A percentile compares a stretch with the other conserved stretches of the same genome.
Evolutionary conservation across 2,888 invertebrate genomes (phyloP).

Genomic region (Heliconius charithonia): DNA sequence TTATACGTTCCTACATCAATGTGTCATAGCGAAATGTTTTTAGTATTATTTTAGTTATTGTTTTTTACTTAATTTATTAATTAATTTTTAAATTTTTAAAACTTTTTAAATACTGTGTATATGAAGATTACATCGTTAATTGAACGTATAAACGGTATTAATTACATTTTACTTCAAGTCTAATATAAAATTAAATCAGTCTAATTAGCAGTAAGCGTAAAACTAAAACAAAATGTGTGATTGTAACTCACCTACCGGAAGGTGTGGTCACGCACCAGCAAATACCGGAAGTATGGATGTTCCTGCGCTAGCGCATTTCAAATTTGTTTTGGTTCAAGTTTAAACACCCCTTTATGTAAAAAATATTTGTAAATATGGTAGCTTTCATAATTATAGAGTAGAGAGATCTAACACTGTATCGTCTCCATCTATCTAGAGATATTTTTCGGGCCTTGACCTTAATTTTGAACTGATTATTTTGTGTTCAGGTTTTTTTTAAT

Average conservation of each 20-base stretch:
- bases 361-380: constrained; percentile 7
- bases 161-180: neutral
- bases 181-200: neutral
- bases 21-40: neutral
- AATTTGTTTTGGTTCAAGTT: constrained; percentile 41
- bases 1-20: neutral
- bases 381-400: neutral
- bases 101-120: neutral
- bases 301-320: constrained; percentile 58
- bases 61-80: neutral
- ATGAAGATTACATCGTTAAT: neutral
- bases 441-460: too few relatives aligned
- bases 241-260: constrained; percentile 64
- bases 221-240: constrained; percentile 33
- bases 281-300: constrained; percentile 76
- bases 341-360: constrained; percentile 43
- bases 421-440: too few relatives aligned
- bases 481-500: too few relatives aligned
- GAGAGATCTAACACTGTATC: too few relatives aligned
- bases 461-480: too few relatives aligned
- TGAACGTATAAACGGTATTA: neutral
- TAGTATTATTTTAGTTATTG: neutral
- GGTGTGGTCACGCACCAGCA: constrained; percentile 73
- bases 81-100: neutral
- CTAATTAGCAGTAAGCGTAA: constrained; percentile 13